Base-by-base conservation (phyloP, 2,113 vertebrate genomes). In the Onychostoma macrolepis region DNA sequence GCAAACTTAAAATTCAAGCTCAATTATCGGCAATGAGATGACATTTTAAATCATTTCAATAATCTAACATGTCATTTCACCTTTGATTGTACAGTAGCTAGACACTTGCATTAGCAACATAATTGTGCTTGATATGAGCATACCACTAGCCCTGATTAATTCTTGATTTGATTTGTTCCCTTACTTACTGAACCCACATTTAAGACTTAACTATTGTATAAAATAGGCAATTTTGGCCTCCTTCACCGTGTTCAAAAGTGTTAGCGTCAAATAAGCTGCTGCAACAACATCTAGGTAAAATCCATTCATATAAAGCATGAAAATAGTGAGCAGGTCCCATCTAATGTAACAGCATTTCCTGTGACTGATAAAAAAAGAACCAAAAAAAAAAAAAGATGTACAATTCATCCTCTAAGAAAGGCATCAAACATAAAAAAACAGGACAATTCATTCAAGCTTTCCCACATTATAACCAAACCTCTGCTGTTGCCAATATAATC, bases 101-200 rank as follows among this genome's bases (percentile, higher is more conserved):
- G n/a, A 75, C 43, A 77, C 26, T 77, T 28, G 1, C 11, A 61
- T 41, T 19, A 81, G 61, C 61, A 48, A 83, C 61, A 67, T 45
- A 61, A 80, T 26, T 81, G 58, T 81, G 58, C 80, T 65, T 28
- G 12, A 17, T 65, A 10, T 8, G 45, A 30, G 33, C 15, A 19
- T 21, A 83, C 26, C 63, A 48, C 43, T 33, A 30, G 17, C 15
- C 26, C 7, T 24, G n/a, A 12, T 45, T 30, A 28, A 7, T 24
- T 30, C 28, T 83, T 45, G 26, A 69, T 83, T 83, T 30, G 9
- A 69, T 83, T 67, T 82, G 80, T 83, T 83, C 80, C 80, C 63
- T 21, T 67, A 78, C 45, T 78, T 36, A 81, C 9, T 19, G 8
- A 17, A 63, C 58, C 56, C 36, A 65, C 38, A 63, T 63, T 43